Evolutionary conservation across 2,797 vertebrate genomes (phyloP), one percentile per base, ranked within the genome.

Genomic region (Anisognathus igniventris): DNA sequence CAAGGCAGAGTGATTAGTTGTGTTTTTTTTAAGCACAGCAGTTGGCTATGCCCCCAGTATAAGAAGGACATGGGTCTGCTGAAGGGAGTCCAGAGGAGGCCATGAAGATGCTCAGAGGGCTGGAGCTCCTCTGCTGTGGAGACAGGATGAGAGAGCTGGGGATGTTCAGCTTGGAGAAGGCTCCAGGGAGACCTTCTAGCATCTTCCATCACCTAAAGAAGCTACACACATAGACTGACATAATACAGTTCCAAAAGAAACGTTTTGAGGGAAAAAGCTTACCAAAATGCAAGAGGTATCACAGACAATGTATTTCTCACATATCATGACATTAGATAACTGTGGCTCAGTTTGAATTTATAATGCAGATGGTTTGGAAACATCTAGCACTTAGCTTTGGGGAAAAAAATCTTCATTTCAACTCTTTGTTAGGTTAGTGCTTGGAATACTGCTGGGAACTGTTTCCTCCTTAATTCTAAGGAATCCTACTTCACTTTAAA

Each of bases 291-390:
- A 65, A 35, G 42, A 45, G 16, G 10, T 14, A 33, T 9, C 45
- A 18, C 3, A 64, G 11, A 12, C 27, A 39, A 25, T 10, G 0
- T 11, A 35, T 25, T 85, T 78, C 25, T 76, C 28, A 31, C 3
- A 9, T 1, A 42, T 40, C 7, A 25, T 0, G 1, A 4, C 14
- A 16, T 42, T 74, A 30, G 0, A 2, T 22, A 30, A 21, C 14
- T 30, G 8, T 13, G 19, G 23, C 35, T 66, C 31, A 64, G 27
- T n/a, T 19, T 42, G 61, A 45, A n/a, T 66, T 47, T 28, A 25
- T 42, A n/a, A 53, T 7, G 13, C 31, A 61, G 23, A 7, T 51
- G 12, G 16, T 57, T 58, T 87, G 51, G 62, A 87, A 95, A 57
- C 4, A 27, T 16, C 33, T 14, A 53, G 39, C 23, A 71, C 37